Evolutionary conservation across 2,113 vertebrate species (phyloP), one percentile per base, ranked within the genome.

Genomic region (Terrapene triunguis): DNA sequence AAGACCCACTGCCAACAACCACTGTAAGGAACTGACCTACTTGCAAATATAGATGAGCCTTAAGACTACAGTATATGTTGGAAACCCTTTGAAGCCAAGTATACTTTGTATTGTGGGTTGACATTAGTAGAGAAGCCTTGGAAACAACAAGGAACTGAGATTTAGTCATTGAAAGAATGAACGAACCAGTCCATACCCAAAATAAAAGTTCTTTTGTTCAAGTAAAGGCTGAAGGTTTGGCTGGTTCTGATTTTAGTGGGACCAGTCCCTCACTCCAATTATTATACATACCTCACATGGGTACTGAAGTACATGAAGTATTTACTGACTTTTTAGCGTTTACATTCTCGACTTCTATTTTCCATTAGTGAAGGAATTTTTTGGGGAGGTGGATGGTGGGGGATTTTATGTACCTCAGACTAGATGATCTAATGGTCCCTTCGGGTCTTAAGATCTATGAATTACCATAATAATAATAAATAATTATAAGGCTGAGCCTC

Each of bases 41-140:
- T 91, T 82, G 93, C 72, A 85, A 51, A 88, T 29, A 72, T 6
- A 59, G 24, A 82, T 9, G 13, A 84, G 84, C 44, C 84, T 38
- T 59, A 38, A 78, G 74, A 53, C 24, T 0, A 6, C 3, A 35
- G 78, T 22, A 93, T 85, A 54, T 42, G 13, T 79, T 12, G 1
- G 85, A 53, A 95, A 80, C 54, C 57, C 74, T 89, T 29, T 80
- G 53, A 90, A 92, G 85, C 22, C 74, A 89, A 84, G 42, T 82
- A 89, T 42, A 19, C 29, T 51, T 19, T 2, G 0, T 1, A 1
- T 69, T 95, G 92, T 74, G 80, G 74, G 79, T 0, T 53, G n/a
- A 80, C 27, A 25, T 50, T 53, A 84, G 4, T 48, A 51, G 89
- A 89, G 82, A 53, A 62, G 80, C 38, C 88, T 80, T 93, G 69